These are phyloP conservation scores for Drosophila lutescens DNA, from an alignment of 2,888 invertebrate species.

Conservation along the genomic window DNA sequence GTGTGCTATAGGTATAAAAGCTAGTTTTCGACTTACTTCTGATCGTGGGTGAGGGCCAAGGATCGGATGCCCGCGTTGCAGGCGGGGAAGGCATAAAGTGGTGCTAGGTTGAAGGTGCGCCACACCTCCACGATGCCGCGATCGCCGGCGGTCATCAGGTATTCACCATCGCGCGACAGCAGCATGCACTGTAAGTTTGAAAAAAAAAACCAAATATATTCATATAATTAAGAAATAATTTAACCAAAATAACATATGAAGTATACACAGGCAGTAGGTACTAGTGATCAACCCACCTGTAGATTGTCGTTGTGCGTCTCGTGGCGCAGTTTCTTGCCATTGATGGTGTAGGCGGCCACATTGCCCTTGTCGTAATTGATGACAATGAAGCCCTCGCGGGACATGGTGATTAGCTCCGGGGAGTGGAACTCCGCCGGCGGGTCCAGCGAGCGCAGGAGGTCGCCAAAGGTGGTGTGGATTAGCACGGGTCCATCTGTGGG, in stretches of 20 bases:
- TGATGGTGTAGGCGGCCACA: conserved; percentile 97
- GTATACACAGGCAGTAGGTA: neutral
- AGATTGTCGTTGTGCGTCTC: conserved; percentile 97
- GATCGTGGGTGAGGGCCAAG: conserved; percentile 98
- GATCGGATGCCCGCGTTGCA: conserved; percentile 98
- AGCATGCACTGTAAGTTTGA: conserved; percentile 90
- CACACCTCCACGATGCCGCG: conserved; percentile 99
- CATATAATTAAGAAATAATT: neutral
- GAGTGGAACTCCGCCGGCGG: conserved; percentile 90
- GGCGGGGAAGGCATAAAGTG: conserved; percentile 98
- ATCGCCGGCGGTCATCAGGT: conserved; percentile 98
- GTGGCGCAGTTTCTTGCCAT: conserved; percentile 94
- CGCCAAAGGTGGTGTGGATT: conserved; percentile 99
- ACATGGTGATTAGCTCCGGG: conserved; percentile 96
- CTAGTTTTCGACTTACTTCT: conserved; percentile 90
- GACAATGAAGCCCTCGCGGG: conserved; percentile 97
- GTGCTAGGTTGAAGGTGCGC: conserved; percentile 98
- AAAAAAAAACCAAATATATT: neutral
- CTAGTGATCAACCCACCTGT: conserved; percentile 88
- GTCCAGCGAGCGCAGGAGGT: conserved; percentile 95
- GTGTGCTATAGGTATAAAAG: too few species aligned
- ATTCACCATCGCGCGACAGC: conserved; percentile 98
- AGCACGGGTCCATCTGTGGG: conserved; percentile 95
- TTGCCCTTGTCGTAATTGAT: conserved; percentile 96
- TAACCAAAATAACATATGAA: neutral